Evolutionary conservation across 2,113 vertebrate species (phyloP), one percentile per base, ranked within the genome.

Genomic region (Oryzias curvinotus): DNA sequence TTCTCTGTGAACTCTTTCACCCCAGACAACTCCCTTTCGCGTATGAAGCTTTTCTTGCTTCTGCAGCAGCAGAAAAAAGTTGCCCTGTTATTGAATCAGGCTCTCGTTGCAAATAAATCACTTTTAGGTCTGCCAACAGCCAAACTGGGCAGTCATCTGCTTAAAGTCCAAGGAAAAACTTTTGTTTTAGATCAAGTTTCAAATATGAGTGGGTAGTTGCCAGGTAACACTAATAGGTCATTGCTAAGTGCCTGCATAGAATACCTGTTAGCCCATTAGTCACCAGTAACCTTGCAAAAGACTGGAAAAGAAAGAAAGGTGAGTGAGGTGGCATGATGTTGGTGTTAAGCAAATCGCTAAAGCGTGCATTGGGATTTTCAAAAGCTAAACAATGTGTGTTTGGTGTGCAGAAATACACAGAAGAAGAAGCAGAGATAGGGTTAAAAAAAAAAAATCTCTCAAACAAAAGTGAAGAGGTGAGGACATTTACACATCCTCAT

Each of bases 201-300:
- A 50, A 36, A 42, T 56, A 63, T 77, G 65, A 70, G 53, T 26
- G 49, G 77, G 12, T 23, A 13, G 81, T 77, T 82, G 84, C 77
- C 62, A 78, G 58, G 77, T 49, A 81, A 85, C 64, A 0, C 6
- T 1, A 43, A 62, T 60, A 57, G 44, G 43, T 68, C 1, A 6
- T 4, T 16, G 68, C 59, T 54, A 55, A 66, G 26, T 6, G 61
- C 70, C 49, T 62, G 52, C 62, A 56, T 23, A 36, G 64, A 62
- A 44, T 79, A 57, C 75, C 17, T 57, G 67, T 75, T 73, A 25
- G 8, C 30, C 58, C 56, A 62, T 78, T 65, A 51, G 57, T 81
- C 60, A 60, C 18, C 21, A 21, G 62, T 81, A 49, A 70, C 55
- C 70, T 66, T 62, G 63, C 4, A 58, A 52, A 50, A 26, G 26